These are phyloP conservation scores for Acipenser oxyrinchus DNA, from an alignment of 2,797 vertebrate genomes.

Conservation along the genomic window DNA sequence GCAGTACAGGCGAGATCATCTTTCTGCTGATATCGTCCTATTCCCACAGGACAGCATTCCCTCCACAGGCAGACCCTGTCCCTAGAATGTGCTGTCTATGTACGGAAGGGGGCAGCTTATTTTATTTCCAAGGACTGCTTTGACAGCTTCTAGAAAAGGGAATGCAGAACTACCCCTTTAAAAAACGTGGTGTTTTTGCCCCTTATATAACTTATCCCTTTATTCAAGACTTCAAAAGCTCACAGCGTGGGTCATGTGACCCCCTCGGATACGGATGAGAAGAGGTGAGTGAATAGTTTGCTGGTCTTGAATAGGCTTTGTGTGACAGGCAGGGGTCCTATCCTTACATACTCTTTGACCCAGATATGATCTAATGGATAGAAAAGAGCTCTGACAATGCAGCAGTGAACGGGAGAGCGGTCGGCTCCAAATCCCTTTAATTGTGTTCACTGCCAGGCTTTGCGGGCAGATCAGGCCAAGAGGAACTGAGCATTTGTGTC, in stretches of 20 bases:
- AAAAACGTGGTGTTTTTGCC: constrained; percentile 16
- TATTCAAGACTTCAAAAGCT: constrained; percentile 40
- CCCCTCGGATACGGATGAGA: constrained; percentile 30
- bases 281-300: constrained; percentile 38
- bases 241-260: constrained; percentile 31
- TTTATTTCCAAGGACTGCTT: background rate
- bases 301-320: constrained; percentile 53
- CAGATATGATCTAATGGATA: constrained; percentile 68
- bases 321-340: constrained; percentile 41
- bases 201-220: constrained; percentile 10
- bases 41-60: too few relatives aligned
- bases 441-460: constrained; percentile 30
- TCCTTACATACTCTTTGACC: constrained; percentile 70
- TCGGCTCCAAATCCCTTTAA: constrained; percentile 35
- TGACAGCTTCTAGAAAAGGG: constrained; percentile 17
- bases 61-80: background rate
- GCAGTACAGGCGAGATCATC: too few relatives aligned
- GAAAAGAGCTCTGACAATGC: constrained; percentile 46
- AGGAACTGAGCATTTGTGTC: constrained; percentile 6
- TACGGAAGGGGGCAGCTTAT: constrained; percentile 4
- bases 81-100: background rate
- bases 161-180: background rate
- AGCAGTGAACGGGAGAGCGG: constrained; percentile 38
- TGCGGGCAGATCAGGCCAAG: constrained; percentile 8
- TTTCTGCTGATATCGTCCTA: too few relatives aligned